A percentile compares a stretch with the other conserved stretches of the same genome.
These are phyloP conservation scores for Epizoanthus fatuus DNA, from an alignment of 92 coral and sea anemone genomes.

Conservation along the genomic window DNA sequence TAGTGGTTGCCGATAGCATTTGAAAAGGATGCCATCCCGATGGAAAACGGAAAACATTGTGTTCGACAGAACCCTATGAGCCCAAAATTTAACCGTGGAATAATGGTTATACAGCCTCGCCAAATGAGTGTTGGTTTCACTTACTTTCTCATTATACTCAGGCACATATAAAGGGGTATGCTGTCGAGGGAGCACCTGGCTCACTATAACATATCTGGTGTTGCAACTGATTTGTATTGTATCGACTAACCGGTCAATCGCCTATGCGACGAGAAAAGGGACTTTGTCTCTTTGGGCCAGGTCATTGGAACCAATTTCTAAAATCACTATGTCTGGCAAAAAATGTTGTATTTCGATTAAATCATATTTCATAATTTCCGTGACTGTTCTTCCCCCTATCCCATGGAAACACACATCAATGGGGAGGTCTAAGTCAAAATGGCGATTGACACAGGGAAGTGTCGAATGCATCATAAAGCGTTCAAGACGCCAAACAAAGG, in stretches of 20 bases:
- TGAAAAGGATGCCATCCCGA: conserved; percentile 5
- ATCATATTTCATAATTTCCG: neutral
- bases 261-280: too few species aligned
- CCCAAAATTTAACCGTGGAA: conserved; percentile 26
- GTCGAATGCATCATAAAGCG: neutral
- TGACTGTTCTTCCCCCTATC: conserved; percentile 23
- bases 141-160: neutral
- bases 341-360: neutral
- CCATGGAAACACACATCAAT: neutral
- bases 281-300: neutral
- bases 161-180: neutral
- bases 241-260: too few species aligned
- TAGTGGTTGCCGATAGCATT: conserved; percentile 19
- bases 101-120: neutral
- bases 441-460: neutral
- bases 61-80: conserved; percentile 2
- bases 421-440: neutral
- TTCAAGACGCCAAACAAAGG: neutral
- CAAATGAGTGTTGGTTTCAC: neutral
- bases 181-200: neutral
- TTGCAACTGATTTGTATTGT: too few species aligned
- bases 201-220: too few species aligned
- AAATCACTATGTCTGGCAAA: neutral
- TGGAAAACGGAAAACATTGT: conserved; percentile 4
- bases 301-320: conserved; percentile 26